Base-by-base conservation (phyloP, 1,140 invertebrate genomes). In the Ectropis grisescens region DNA sequence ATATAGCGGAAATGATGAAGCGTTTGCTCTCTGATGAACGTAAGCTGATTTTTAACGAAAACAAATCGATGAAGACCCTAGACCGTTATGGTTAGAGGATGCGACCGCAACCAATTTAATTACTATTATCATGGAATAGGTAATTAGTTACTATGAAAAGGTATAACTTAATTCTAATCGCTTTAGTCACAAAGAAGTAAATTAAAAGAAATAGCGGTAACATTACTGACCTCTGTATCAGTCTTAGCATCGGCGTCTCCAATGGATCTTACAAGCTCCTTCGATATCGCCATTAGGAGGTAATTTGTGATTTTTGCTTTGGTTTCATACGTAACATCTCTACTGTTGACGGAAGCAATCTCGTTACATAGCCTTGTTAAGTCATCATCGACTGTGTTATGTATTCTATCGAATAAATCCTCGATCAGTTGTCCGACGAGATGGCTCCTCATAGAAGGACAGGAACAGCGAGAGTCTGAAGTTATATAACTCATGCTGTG, bases 271-370 rank as follows among this genome's bases (percentile, higher is more conserved):
- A 81, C 74, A 28, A 81, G 64, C 41, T 81, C 76, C 54, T 81
- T 81, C 10, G 76, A 81, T 49, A 81, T 81, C 38, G 71, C 76
- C 72, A 78, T 78, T 47, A 81, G 52, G 37, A 81, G 67, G 54
- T 81, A 81, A 68, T 81, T 81, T 12, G 69, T 76, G 31, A 81
- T 78, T 60, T 81, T 81, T 25, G 76, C 57, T 67, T 76, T 78
- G 45, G 67, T 61, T 50, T 81, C 72, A 27, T 50, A 51, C 28
- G 52, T 68, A 11, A 75, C 54, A 41, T 78, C 65, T 19, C 34
- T 48, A 14, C 61, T 60, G 26, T 58, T 56, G 5, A 44, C 43
- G n/a, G 62, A 54, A 5, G 49, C 51, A 15, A 81, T 69, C 5
- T 81, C 72, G 12, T 60, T 61, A 29, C 72, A 78, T 27, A 81